Evolutionary conservation across 2,797 vertebrate species (phyloP).

Genomic region (Fringilla coelebs): DNA sequence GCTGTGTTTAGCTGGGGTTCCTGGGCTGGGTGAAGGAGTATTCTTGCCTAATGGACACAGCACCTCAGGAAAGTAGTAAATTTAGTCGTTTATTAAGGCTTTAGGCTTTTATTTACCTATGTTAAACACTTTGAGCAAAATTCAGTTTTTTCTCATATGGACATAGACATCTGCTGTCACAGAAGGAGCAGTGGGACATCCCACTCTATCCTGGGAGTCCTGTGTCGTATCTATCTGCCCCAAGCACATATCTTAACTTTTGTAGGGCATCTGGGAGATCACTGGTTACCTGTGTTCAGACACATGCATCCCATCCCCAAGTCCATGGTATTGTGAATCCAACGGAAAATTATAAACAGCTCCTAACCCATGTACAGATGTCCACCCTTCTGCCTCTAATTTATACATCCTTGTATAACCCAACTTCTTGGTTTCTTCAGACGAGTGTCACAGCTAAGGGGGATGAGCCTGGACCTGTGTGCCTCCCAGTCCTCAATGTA

Average conservation of each 20-base stretch:
- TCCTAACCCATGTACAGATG: not conserved
- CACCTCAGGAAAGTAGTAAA: not conserved
- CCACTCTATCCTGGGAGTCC: not conserved
- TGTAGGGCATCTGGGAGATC: not conserved
- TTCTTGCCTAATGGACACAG: not conserved
- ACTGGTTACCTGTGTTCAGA: not conserved
- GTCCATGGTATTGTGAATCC: not conserved
- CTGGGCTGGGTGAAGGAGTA: not conserved
- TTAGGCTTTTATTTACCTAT: not conserved
- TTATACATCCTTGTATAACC: not conserved
- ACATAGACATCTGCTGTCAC: too few species aligned
- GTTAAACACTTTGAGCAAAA: not conserved
- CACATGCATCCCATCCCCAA: not conserved
- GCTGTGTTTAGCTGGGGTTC: not conserved
- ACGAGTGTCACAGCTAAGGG: not conserved
- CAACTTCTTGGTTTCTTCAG: not conserved
- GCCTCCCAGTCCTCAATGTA: not conserved
- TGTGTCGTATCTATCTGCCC: fast-evolving
- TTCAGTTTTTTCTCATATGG: not conserved
- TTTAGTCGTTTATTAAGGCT: not conserved
- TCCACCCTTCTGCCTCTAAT: not conserved
- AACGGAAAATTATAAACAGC: not conserved
- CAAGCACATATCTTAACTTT: not conserved
- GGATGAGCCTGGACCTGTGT: constrained; percentile 13
- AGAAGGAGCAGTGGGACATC: not conserved